These are phyloP conservation scores for Neodiprion lecontei DNA, from an alignment of 1,140 invertebrate species.

Conservation along the genomic window DNA sequence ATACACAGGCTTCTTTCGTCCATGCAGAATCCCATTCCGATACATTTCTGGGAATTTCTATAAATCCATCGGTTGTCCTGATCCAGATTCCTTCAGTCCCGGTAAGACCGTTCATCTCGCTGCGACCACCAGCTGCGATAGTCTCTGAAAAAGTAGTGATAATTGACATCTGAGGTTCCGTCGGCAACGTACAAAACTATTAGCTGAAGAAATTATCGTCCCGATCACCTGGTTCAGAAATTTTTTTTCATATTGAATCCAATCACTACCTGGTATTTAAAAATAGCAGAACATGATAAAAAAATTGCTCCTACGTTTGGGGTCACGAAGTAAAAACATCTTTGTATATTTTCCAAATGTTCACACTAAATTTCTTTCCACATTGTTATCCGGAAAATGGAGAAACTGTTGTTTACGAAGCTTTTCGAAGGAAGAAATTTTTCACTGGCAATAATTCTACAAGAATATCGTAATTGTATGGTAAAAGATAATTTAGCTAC, in stretches of 20 bases:
- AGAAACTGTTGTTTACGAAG: too few relatives aligned
- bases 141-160: constrained; percentile 41
- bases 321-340: too few relatives aligned
- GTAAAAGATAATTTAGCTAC: too few relatives aligned
- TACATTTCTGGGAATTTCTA: constrained; percentile 46
- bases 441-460: background rate
- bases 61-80: constrained; percentile 45
- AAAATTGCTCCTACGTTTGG: too few relatives aligned
- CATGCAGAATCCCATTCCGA: constrained; percentile 43
- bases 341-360: too few relatives aligned
- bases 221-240: too few relatives aligned
- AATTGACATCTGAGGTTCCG: background rate
- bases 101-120: constrained; percentile 50
- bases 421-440: background rate
- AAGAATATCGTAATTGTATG: too few relatives aligned
- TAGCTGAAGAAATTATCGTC: background rate
- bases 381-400: too few relatives aligned
- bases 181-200: constrained; percentile 1
- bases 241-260: too few relatives aligned
- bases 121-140: constrained; percentile 51
- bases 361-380: too few relatives aligned
- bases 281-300: too few relatives aligned
- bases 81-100: constrained; percentile 55
- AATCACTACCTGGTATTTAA: too few relatives aligned
- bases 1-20: constrained; percentile 58